Base-by-base conservation (phyloP, 2,113 vertebrate species). In the Dipodomys spectabilis region DNA sequence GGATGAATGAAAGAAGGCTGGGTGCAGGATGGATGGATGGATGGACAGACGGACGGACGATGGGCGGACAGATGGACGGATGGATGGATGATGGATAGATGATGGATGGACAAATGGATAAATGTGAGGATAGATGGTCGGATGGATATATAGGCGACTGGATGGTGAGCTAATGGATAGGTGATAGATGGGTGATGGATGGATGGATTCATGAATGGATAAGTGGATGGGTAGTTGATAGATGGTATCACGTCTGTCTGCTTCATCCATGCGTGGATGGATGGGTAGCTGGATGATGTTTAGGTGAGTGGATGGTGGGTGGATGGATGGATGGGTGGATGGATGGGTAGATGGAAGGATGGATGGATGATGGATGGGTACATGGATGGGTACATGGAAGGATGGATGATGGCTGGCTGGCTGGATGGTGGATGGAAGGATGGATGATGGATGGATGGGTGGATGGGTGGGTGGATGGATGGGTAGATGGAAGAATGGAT, bases 231-330 rank as follows among this genome's bases (percentile, higher is more conserved):
- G 7, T 45, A 25, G 49, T 12, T 27, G 60, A 27, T 28, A 8
- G n/a, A 5, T 27, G 15, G 23, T 49, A 12, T 49, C 49, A 49
- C 12, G 49, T 49, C 9, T 49, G 49, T 49, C 49, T 49, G 12
- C 49, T 49, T 12, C 8, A 49, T 9, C 49, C n/a, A 23, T 72
- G 20, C 3, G 20, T 23, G 32, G 25, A 12, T 60, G 27, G 12
- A 27, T 68, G n/a, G 72, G 0, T 68, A 0, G 65, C 7, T 44
- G 32, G 2, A 44, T 9, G 16, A 20, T 62, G 32, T 0, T 8
- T 45, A 20, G 5, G 0, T 88, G 45, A 2, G 19, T 64, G 16
- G 49, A 0, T 10, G 0, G 53, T 32, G n/a, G 3, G 0, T 53
- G 1, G 5, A 6, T 49, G 35, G 11, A 2, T 39, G 5, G 13